Conservation (phyloP, 2,113 vertebrate genomes). For the Orycteropus afer region DNA sequence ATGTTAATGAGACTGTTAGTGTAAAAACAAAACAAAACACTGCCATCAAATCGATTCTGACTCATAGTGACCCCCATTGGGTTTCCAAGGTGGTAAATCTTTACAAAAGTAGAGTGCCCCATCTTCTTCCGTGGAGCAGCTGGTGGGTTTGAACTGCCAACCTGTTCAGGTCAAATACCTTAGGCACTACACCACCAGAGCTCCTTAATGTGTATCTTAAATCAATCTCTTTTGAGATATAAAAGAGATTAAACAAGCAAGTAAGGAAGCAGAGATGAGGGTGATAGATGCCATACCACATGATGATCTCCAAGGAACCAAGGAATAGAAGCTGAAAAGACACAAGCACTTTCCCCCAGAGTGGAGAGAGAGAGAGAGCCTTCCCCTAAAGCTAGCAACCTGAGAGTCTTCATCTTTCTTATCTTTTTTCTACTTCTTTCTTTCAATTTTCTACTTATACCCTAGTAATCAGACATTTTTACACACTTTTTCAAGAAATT, state of each 20-base stretch:
- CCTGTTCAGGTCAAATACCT: too few species aligned
- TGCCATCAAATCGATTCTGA: too few species aligned
- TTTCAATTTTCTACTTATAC: neutral
- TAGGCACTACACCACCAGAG: too few species aligned
- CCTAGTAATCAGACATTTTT: slow-evolving; percentile 1
- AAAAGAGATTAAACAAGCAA: neutral
- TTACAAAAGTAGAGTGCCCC: too few species aligned
- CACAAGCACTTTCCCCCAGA: neutral
- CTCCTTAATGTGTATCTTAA: too few species aligned
- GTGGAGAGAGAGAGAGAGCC: neutral
- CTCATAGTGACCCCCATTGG: too few species aligned
- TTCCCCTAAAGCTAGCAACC: neutral
- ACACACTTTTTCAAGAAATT: neutral
- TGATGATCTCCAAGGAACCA: neutral
- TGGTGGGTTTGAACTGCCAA: too few species aligned
- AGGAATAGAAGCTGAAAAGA: neutral
- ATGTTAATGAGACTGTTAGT: too few species aligned
- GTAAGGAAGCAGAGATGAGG: neutral
- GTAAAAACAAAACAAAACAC: too few species aligned
- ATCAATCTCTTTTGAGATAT: neutral
- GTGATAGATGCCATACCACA: neutral
- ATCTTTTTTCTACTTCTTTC: neutral
- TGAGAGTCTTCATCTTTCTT: neutral
- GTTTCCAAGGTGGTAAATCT: too few species aligned
- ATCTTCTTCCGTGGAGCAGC: too few species aligned